phyloP scores from a whole-genome alignment of 2,888 invertebrate genomes.

The Psylliodes chrysocephalus region DNA sequence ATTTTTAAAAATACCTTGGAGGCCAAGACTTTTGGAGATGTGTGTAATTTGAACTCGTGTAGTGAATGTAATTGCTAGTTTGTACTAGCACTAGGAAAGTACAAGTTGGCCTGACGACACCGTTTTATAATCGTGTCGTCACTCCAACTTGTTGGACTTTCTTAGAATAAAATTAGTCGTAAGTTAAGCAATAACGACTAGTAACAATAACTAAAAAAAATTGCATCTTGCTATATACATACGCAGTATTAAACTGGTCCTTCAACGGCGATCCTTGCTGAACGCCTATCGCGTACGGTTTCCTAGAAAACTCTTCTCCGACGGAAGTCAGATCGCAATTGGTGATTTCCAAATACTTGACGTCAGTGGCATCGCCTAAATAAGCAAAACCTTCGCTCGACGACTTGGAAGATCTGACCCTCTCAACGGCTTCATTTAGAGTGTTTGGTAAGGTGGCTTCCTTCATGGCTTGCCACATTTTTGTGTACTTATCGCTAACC shows the following conservation, averaged over 20 bases:
- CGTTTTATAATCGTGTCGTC: no score
- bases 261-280: conserved; percentile 95
- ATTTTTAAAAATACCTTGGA: no score
- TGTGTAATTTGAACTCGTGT: no score
- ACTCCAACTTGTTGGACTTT: no score
- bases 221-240: no score
- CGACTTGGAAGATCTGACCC: conserved; percentile 74
- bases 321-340: conserved; percentile 92
- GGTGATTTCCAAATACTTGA: conserved; percentile 78
- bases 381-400: conserved; percentile 72
- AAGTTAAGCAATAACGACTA: no score
- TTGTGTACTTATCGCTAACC: conserved; percentile 97
- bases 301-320: conserved; percentile 96
- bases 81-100: no score
- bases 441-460: conserved; percentile 83
- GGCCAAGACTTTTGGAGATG: no score
- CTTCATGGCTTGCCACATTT: conserved; percentile 97
- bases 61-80: no score
- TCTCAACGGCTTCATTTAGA: conserved; percentile 81
- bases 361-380: conserved; percentile 87
- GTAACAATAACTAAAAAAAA: no score
- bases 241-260: conserved; percentile 96
- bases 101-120: no score
- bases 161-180: no score
- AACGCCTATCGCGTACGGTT: conserved; percentile 97